phyloP scores from a whole-genome alignment of 2,797 vertebrate species.

The Oreochromis grahami region DNA sequence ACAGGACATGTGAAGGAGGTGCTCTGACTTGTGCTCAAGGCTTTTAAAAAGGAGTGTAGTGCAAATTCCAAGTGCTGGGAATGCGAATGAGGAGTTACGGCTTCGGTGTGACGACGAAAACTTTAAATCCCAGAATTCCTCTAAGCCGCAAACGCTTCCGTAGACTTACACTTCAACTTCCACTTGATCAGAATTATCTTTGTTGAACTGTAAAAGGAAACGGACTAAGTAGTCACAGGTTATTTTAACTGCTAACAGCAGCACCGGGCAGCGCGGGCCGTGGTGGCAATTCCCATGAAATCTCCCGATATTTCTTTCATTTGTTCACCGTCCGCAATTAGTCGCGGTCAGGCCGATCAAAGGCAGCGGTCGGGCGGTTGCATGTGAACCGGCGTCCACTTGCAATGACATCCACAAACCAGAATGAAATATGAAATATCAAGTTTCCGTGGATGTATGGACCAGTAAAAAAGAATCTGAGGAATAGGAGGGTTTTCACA shows the following conservation, averaged over 20 bases:
- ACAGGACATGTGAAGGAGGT: slow-evolving; percentile 51
- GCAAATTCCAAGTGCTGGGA: slow-evolving; percentile 51
- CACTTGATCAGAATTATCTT: slow-evolving; percentile 16
- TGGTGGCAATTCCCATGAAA: slow-evolving; percentile 98
- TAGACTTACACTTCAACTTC: slow-evolving; percentile 24
- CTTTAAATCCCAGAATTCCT: neutral
- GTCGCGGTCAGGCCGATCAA: slow-evolving; percentile 96
- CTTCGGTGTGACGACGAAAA: slow-evolving; percentile 27
- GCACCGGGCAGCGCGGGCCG: slow-evolving; percentile 81
- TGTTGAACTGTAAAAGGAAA: slow-evolving; percentile 71
- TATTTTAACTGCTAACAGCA: slow-evolving; percentile 82
- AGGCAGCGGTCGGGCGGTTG: slow-evolving; percentile 84
- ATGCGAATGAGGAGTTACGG: slow-evolving; percentile 14
- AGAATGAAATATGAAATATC: slow-evolving; percentile 99
- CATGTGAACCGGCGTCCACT: slow-evolving; percentile 97
- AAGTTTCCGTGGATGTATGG: slow-evolving; percentile 94
- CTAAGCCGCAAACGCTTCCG: neutral
- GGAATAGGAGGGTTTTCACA: slow-evolving; percentile 99
- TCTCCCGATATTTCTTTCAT: slow-evolving; percentile 99
- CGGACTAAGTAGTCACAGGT: slow-evolving; percentile 77
- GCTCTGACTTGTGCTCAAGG: slow-evolving; percentile 21
- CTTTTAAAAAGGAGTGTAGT: slow-evolving; percentile 18
- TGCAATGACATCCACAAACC: slow-evolving; percentile 98
- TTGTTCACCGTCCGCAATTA: slow-evolving; percentile 99
- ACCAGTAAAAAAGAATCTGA: slow-evolving; percentile 95